These are phyloP conservation scores for Micrasema longulum DNA, from an alignment of 1,140 invertebrate genomes.

Conservation along the genomic window DNA sequence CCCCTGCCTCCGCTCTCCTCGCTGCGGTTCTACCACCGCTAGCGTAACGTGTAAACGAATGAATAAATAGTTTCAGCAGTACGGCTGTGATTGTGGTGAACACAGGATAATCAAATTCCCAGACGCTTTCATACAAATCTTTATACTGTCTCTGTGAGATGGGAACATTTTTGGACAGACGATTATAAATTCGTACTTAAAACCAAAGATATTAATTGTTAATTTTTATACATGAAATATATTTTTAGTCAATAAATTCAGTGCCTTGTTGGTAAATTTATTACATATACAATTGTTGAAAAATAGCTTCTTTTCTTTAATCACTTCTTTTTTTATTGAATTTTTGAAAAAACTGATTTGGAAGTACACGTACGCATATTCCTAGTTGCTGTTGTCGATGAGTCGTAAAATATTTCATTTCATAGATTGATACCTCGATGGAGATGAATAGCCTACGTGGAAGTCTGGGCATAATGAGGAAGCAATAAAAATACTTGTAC, in stretches of 20 bases:
- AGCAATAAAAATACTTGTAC: too few relatives aligned
- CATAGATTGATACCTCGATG: too few relatives aligned
- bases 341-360: conserved; percentile 8
- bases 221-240: conserved; percentile 46
- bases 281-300: conserved; percentile 42
- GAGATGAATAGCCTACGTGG: too few relatives aligned
- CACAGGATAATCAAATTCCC: conserved; percentile 50
- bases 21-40: conserved; percentile 45
- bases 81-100: conserved; percentile 54
- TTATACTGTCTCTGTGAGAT: conserved; percentile 38
- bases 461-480: too few relatives aligned
- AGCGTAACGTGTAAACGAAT: conserved; percentile 44
- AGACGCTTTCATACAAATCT: conserved; percentile 10
- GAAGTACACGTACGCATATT: conserved; percentile 3
- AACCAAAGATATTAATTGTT: conserved; percentile 54
- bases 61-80: conserved; percentile 47
- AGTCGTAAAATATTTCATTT: too few relatives aligned
- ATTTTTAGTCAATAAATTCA: conserved; percentile 50
- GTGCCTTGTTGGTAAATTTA: conserved; percentile 55
- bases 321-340: conserved; percentile 22
- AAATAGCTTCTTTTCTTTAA: conserved; percentile 37
- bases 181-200: conserved; percentile 42
- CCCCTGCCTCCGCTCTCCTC: conserved; percentile 43
- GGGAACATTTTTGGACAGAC: conserved; percentile 32
- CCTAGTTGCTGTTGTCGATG: conserved; percentile 12